These are phyloP conservation scores for Macrosoma leucophasiata DNA, from an alignment of 2,888 invertebrate genomes.

Conservation along the genomic window DNA sequence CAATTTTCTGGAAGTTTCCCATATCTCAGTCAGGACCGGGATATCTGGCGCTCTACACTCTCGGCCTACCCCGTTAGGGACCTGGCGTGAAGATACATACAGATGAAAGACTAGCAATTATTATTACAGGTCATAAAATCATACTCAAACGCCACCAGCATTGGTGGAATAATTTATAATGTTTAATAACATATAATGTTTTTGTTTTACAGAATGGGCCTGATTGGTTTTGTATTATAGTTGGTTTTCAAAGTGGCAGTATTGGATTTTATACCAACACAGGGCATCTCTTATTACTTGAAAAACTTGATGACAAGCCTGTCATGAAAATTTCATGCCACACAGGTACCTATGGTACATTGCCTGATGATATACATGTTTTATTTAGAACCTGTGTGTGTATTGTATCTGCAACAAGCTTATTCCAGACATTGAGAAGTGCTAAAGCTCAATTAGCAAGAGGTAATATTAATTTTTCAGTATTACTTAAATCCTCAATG, in stretches of 20 bases:
- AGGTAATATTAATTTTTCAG: conserved; percentile 67
- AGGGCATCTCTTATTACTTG: conserved; percentile 86
- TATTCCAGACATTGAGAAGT: conserved; percentile 87
- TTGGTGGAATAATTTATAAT: too few relatives aligned
- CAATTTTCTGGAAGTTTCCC: too few relatives aligned
- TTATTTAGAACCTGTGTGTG: conserved; percentile 83
- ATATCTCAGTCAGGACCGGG: too few relatives aligned
- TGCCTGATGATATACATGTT: conserved; percentile 83
- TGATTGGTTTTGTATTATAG: conserved; percentile 95
- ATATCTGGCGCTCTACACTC: too few relatives aligned
- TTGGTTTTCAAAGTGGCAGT: conserved; percentile 90
- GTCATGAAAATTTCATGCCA: conserved; percentile 88
- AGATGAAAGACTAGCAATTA: too few relatives aligned
- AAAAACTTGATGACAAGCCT: conserved; percentile 88
- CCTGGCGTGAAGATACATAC: too few relatives aligned
- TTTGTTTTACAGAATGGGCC: conserved; percentile 76
- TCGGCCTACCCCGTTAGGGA: too few relatives aligned
- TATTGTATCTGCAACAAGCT: conserved; percentile 83
- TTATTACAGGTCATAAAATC: too few relatives aligned
- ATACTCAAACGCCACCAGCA: too few relatives aligned
- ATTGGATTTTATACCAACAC: conserved; percentile 93
- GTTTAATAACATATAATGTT: too few relatives aligned
- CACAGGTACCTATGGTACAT: conserved; percentile 68
- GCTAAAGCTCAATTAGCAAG: conserved; percentile 86
- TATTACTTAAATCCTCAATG: background rate